Conservation (phyloP, 2,888 invertebrate genomes). For the Morpho achilles region DNA sequence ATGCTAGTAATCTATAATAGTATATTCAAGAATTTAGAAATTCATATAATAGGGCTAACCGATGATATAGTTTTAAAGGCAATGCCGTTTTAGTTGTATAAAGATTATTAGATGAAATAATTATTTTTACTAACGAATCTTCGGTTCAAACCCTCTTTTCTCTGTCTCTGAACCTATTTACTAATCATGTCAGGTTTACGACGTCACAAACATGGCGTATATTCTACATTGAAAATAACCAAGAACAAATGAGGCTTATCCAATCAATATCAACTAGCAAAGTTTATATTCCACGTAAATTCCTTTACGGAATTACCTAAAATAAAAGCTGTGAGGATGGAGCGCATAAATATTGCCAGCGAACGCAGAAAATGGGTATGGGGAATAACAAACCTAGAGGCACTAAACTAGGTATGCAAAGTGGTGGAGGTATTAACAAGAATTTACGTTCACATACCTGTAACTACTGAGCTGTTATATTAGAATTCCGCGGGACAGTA, state of each 20-base stretch:
- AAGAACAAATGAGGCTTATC: constrained; percentile 8
- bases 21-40: too few relatives aligned
- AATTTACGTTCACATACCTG: constrained; percentile 17
- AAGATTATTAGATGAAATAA: too few relatives aligned
- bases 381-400: constrained; percentile 44
- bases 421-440: constrained; percentile 37
- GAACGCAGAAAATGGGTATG: constrained; percentile 52
- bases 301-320: constrained; percentile 29
- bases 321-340: constrained; percentile 35
- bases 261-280: constrained; percentile 9
- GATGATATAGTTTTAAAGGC: too few relatives aligned
- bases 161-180: too few relatives aligned
- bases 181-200: too few relatives aligned
- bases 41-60: too few relatives aligned
- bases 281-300: constrained; percentile 18
- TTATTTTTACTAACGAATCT: too few relatives aligned
- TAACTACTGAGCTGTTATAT: constrained; percentile 10
- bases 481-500: background rate
- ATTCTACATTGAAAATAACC: background rate
- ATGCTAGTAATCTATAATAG: too few relatives aligned
- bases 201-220: too few relatives aligned
- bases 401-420: constrained; percentile 43
- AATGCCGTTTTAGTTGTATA: too few relatives aligned
- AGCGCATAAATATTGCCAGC: constrained; percentile 37
- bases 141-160: too few relatives aligned